These are phyloP conservation scores for Pristis pectinata DNA, from an alignment of 2,797 vertebrate genomes.

Conservation along the genomic window DNA sequence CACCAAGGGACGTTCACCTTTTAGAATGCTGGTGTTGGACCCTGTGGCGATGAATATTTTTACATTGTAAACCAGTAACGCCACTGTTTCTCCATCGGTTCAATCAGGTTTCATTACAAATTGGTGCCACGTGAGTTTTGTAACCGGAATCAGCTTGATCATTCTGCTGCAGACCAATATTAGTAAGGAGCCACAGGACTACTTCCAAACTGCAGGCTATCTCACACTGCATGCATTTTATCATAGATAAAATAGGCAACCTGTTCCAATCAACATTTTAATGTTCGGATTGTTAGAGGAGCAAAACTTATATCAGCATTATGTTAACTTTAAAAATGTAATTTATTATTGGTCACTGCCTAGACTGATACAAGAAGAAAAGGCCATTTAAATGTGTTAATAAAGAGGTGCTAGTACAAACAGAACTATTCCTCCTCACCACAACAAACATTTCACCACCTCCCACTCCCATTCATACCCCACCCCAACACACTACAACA, in stretches of 20 bases:
- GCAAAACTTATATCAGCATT: neutral
- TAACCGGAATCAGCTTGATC: neutral
- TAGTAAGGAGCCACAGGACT: too few relatives aligned
- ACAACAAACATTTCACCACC: too few relatives aligned
- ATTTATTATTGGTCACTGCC: neutral
- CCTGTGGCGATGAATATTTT: neutral
- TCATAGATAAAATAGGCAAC: neutral
- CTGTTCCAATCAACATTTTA: neutral
- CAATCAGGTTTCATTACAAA: neutral
- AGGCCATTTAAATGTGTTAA: neutral
- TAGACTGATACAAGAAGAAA: neutral
- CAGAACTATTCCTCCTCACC: neutral
- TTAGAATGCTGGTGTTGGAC: neutral
- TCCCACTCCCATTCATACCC: too few relatives aligned
- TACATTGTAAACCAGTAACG: neutral
- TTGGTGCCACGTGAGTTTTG: neutral
- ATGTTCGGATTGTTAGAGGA: neutral
- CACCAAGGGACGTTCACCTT: neutral
- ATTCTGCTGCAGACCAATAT: neutral
- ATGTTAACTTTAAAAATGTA: neutral
- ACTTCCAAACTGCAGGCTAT: neutral
- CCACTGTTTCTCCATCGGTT: neutral
- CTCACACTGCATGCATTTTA: neutral
- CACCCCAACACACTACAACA: neutral
- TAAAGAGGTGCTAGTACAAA: neutral